Evolutionary conservation across 2,113 vertebrate genomes (phyloP).

Genomic region (Salvelinus alpinus): DNA sequence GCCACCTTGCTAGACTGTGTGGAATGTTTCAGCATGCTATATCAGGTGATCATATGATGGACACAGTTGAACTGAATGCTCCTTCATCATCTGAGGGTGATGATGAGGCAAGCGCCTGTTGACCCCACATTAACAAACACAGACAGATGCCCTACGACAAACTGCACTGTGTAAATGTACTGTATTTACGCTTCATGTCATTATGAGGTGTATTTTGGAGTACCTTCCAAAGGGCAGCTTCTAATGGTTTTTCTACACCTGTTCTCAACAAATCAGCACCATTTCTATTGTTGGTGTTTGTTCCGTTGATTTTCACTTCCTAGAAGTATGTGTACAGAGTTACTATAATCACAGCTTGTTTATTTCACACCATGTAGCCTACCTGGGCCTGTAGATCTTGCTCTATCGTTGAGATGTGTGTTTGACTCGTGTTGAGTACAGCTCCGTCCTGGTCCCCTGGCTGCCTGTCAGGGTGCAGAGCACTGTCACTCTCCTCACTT

Average conservation of each 20-base stretch:
- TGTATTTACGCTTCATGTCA: background rate
- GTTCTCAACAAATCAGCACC: no score
- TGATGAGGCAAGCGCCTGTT: slow-evolving; percentile 27
- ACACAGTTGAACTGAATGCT: slow-evolving; percentile 36
- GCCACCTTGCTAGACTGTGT: slow-evolving; percentile 54
- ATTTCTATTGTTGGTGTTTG: background rate
- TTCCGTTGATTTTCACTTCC: background rate
- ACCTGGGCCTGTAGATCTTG: slow-evolving; percentile 74
- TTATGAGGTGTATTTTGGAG: background rate
- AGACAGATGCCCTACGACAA: background rate
- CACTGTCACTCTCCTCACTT: slow-evolving; percentile 73
- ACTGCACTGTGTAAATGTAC: background rate
- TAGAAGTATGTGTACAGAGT: background rate
- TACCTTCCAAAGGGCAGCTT: no score
- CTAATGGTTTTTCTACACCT: no score
- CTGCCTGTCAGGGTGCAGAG: slow-evolving; percentile 36
- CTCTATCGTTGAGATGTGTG: slow-evolving; percentile 30
- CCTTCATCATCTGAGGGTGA: slow-evolving; percentile 37
- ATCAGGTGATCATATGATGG: background rate
- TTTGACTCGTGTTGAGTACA: background rate
- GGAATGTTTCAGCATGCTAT: slow-evolving; percentile 45
- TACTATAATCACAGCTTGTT: slow-evolving; percentile 19
- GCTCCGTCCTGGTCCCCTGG: slow-evolving; percentile 26
- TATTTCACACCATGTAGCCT: slow-evolving; percentile 19
- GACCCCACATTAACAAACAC: background rate